Conservation (phyloP, 2,888 invertebrate species). For the Stenodema calcarata region DNA sequence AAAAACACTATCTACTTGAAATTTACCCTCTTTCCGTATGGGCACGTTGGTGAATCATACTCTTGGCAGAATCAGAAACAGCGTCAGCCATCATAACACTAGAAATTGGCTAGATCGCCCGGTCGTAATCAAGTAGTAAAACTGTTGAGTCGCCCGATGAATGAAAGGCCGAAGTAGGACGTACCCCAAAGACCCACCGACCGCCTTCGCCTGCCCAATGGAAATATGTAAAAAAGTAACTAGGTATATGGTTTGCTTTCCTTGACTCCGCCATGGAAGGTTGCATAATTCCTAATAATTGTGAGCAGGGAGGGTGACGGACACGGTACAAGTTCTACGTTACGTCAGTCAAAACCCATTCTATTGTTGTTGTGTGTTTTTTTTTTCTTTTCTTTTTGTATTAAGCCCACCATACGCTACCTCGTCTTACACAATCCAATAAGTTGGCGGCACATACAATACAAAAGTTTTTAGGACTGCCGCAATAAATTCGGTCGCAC, state of each 20-base stretch:
- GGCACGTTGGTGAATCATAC: no score
- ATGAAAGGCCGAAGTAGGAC: neutral
- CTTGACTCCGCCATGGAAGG: neutral
- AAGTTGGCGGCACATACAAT: constrained; percentile 1
- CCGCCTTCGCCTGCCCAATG: neutral
- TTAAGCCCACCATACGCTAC: constrained; percentile 20
- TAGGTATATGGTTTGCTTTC: constrained; percentile 42
- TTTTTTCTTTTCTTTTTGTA: no score
- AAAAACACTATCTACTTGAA: no score
- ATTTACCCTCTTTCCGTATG: no score
- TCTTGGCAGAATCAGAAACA: no score
- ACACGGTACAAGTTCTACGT: constrained; percentile 27
- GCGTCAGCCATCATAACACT: no score
- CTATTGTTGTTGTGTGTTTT: no score
- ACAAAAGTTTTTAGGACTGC: neutral
- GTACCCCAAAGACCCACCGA: neutral
- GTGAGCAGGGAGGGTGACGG: constrained; percentile 46
- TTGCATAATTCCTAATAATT: constrained; percentile 49
- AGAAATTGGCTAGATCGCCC: no score
- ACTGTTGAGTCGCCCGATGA: neutral
- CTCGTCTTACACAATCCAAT: constrained; percentile 33
- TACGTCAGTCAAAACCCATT: constrained; percentile 55
- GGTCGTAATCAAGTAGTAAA: no score
- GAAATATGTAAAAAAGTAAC: constrained; percentile 34
- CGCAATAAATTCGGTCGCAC: constrained; percentile 1